These are phyloP conservation scores for Elysia chlorotica DNA, from an alignment of 1,140 invertebrate species.

Conservation along the genomic window DNA sequence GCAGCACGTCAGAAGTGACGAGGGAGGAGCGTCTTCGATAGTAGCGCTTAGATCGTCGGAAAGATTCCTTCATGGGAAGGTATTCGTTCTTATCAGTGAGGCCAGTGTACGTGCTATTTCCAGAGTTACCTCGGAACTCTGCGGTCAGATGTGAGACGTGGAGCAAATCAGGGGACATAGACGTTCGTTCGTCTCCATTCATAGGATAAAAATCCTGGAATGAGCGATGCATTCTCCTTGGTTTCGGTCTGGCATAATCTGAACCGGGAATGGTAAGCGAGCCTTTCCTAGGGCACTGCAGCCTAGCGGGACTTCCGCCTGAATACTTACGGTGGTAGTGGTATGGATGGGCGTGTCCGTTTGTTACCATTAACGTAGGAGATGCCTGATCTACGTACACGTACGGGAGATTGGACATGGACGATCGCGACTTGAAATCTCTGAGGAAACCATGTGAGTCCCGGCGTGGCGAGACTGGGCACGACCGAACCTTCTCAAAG, in stretches of 20 bases:
- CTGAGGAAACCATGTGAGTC: slow-evolving; percentile 34
- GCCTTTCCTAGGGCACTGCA: slow-evolving; percentile 23
- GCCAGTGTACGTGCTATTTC: slow-evolving; percentile 19
- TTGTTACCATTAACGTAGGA: not conserved
- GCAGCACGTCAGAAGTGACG: slow-evolving; percentile 18
- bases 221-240: slow-evolving; percentile 8
- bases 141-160: slow-evolving; percentile 6
- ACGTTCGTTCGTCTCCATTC: not conserved
- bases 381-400: slow-evolving; percentile 5
- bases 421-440: slow-evolving; percentile 23
- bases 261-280: slow-evolving; percentile 13
- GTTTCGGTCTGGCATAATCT: not conserved
- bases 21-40: slow-evolving; percentile 48
- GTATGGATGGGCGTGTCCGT: not conserved
- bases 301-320: slow-evolving; percentile 42
- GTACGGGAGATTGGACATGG: slow-evolving; percentile 25
- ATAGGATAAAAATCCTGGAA: slow-evolving; percentile 17
- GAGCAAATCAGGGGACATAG: not conserved
- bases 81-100: slow-evolving; percentile 31
- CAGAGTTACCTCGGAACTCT: slow-evolving; percentile 15
- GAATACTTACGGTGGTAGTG: slow-evolving; percentile 41
- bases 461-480: slow-evolving; percentile 45
- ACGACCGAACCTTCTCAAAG: slow-evolving; percentile 34
- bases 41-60: slow-evolving; percentile 35
- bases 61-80: slow-evolving; percentile 26